phyloP scores from a whole-genome alignment of 2,888 invertebrate genomes.

The Polyommatus icarus region DNA sequence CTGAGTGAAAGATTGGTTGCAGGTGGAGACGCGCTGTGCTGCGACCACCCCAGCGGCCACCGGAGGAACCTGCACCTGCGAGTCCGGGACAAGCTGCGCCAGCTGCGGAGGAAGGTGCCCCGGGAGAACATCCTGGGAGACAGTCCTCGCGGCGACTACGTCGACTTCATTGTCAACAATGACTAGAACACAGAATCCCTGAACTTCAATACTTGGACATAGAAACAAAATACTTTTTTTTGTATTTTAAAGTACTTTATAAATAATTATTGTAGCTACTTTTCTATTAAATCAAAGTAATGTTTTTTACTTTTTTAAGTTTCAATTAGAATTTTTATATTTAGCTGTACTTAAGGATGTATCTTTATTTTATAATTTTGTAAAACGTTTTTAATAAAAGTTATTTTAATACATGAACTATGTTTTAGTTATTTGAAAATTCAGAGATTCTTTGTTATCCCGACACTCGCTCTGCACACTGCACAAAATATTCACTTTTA shows the following conservation, averaged over 20 bases:
- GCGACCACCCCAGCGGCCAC: constrained; percentile 60
- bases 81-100: constrained; percentile 57
- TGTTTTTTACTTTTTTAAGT: not conserved
- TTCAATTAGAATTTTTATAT: not conserved
- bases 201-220: not conserved
- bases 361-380: constrained; percentile 43
- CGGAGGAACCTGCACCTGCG: constrained; percentile 61
- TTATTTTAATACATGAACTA: not conserved
- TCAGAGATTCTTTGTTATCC: not conserved
- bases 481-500: not conserved
- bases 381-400: constrained; percentile 40
- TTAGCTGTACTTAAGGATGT: not conserved
- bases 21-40: constrained; percentile 68
- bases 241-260: no score
- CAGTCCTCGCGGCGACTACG: constrained; percentile 61
- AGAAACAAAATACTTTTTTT: no score
- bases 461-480: not conserved
- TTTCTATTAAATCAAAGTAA: not conserved
- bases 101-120: constrained; percentile 56
- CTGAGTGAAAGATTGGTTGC: constrained; percentile 65
- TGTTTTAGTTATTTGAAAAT: not conserved
- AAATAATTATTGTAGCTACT: not conserved
- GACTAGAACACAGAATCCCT: constrained; percentile 48
- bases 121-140: constrained; percentile 64
- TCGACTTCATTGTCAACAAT: constrained; percentile 71